These are phyloP conservation scores for Rhinophrynus dorsalis DNA, from an alignment of 2,797 vertebrate species.

Conservation along the genomic window DNA sequence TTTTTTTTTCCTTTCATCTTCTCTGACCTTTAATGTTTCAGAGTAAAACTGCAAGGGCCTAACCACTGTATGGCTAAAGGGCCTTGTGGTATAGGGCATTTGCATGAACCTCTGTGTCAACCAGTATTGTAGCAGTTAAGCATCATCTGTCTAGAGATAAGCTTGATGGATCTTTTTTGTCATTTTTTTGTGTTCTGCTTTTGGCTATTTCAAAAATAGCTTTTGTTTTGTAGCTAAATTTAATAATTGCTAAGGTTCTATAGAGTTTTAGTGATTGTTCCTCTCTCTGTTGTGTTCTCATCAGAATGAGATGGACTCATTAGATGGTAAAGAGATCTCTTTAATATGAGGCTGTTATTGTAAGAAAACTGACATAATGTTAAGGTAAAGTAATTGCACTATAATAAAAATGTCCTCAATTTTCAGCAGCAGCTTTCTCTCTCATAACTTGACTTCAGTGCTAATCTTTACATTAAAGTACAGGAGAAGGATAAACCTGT, in stretches of 20 bases:
- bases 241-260: conserved; percentile 7
- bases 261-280: neutral
- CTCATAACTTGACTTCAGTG: too few species aligned
- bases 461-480: too few species aligned
- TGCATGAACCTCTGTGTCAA: neutral
- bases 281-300: neutral
- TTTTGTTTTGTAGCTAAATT: conserved; percentile 28
- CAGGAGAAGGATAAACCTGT: too few species aligned
- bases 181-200: conserved; percentile 9
- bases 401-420: too few species aligned
- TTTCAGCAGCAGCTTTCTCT: too few species aligned
- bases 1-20: neutral
- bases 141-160: conserved; percentile 6
- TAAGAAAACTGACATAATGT: too few species aligned
- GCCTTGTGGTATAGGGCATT: neutral
- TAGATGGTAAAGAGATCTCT: too few species aligned
- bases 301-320: too few species aligned
- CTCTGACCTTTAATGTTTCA: conserved; percentile 12
- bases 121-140: neutral
- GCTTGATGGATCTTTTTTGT: conserved; percentile 37
- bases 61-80: neutral
- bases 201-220: conserved; percentile 14
- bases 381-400: too few species aligned
- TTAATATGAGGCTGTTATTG: too few species aligned
- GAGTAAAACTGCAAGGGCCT: neutral